phyloP scores from a whole-genome alignment of 2,113 vertebrate genomes.

The Hemiprocne comata region DNA sequence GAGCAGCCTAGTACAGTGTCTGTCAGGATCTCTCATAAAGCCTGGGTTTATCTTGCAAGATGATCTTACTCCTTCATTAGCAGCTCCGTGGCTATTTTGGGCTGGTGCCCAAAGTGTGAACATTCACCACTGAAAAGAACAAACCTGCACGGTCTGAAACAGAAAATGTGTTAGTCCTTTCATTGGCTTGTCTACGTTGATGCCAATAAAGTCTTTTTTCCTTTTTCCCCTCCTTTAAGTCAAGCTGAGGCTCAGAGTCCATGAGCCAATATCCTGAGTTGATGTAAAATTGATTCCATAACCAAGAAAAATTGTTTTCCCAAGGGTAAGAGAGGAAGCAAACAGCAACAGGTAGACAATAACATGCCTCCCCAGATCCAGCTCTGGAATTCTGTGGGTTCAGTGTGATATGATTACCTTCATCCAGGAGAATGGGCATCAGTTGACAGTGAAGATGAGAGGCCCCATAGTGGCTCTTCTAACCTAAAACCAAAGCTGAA shows the following conservation, averaged over 20 bases:
- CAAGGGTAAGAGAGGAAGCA: neutral
- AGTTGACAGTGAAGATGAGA: rapidly evolving
- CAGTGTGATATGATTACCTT: neutral
- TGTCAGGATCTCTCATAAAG: neutral
- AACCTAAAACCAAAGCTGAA: neutral
- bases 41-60: neutral
- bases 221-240: neutral
- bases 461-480: neutral
- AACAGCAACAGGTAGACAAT: neutral
- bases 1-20: neutral
- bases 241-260: neutral
- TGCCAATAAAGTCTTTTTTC: neutral
- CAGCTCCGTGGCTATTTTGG: neutral
- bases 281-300: slow-evolving; percentile 5
- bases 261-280: neutral
- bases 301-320: neutral
- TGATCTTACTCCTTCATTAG: neutral
- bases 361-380: rapidly evolving
- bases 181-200: neutral
- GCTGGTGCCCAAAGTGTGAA: neutral
- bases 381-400: neutral
- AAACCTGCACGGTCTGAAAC: neutral
- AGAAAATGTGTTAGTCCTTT: neutral
- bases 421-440: neutral
- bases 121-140: neutral